Evolutionary conservation across 2,888 invertebrate genomes (phyloP), one percentile per base, ranked within the genome.

Genomic region (Harpalus rubripes): DNA sequence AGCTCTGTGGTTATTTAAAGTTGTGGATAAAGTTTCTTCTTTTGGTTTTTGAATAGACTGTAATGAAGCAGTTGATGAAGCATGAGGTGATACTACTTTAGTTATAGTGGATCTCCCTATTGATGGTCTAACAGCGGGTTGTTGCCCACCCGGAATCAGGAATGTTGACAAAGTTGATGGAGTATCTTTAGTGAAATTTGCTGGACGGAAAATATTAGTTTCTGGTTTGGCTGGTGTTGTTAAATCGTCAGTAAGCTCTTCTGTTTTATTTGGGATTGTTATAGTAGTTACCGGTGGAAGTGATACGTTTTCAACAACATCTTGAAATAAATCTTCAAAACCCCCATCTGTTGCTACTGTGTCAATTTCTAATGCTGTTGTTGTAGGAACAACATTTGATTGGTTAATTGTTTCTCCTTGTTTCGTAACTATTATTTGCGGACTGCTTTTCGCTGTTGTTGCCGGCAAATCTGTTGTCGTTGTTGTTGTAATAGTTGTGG

Each of bases 31-130:
- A 86, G 63, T 85, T 65, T 87, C 86, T 15, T 87, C 84, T 16
- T 87, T 85, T 7, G 88, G 32, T 85, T 85, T 32, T 76, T 78
- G 26, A 44, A 86, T 86, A 7, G 88, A 87, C 80, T 87, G 86
- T 56, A 88, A 76, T 12, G 88, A 87, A 44, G 88, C 86, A 74
- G 86, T 86, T 7, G 87, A 87, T 16, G 89, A 87, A 22, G 88
- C 85, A 85, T 91, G 91, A 0, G 93, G 92, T 6, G 92, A 92
- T 0, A 89, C 88, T 5, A 95, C 93, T 90, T 94, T 95, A 0
- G 93, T 94, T 32, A 95, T 94, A 0, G 92, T 94, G 1, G 94
- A 92, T 65, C 92, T 91, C 58, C 93, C 93, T n/a, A 91, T 89
- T 0, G 91, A 90, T 41, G 92, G 90, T 58, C 88, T 89, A 76